Percentiles rank a stretch among this genome's conserved stretches.
These are phyloP conservation scores for Hydrochoerus hydrochaeris DNA, from an alignment of 2,113 vertebrate species.

Conservation along the genomic window DNA sequence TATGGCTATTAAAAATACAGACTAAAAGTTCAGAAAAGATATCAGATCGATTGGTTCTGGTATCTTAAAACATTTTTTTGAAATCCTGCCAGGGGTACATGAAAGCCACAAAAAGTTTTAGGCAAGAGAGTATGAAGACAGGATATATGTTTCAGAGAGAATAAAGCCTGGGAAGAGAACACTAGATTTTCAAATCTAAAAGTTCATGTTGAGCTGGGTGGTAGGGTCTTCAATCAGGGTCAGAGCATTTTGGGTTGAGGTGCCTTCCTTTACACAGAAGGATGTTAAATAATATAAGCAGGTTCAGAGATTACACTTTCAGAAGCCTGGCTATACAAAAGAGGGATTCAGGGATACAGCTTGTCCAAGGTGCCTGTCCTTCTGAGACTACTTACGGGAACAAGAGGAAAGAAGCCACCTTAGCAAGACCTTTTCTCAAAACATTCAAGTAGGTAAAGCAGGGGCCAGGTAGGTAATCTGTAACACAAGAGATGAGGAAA, in stretches of 20 bases:
- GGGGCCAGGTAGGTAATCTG: background rate
- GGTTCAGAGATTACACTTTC: background rate
- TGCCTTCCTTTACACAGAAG: background rate
- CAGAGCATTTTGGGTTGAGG: background rate
- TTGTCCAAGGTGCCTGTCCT: background rate
- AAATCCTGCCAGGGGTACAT: background rate
- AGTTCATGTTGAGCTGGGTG: background rate
- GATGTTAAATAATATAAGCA: background rate
- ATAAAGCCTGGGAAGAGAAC: background rate
- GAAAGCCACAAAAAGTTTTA: conserved; percentile 13
- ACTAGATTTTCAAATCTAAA: background rate
- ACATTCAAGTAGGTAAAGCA: background rate
- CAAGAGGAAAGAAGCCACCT: background rate
- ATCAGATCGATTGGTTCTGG: conserved; percentile 1
- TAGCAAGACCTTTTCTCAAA: background rate
- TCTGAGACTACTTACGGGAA: background rate
- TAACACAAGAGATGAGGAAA: background rate
- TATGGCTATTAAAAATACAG: background rate
- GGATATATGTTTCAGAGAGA: background rate
- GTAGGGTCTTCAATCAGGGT: background rate
- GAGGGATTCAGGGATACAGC: background rate
- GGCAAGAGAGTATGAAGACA: conserved; percentile 24
- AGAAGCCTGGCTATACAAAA: background rate
- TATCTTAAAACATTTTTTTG: background rate
- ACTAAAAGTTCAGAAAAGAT: background rate